These are phyloP conservation scores for Sarcophaga variegata DNA, from an alignment of 2,888 invertebrate species.

Conservation along the genomic window DNA sequence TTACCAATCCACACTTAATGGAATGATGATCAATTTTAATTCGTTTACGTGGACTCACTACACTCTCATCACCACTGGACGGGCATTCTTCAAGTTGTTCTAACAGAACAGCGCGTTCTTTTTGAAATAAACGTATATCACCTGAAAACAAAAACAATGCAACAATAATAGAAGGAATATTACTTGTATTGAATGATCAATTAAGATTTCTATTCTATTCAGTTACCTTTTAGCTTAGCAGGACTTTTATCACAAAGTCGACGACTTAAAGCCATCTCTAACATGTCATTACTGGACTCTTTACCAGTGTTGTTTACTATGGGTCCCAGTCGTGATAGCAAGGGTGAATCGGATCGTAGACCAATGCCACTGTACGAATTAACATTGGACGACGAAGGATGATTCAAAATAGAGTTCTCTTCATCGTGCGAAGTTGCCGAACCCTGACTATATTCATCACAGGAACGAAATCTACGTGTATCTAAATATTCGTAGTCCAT, in stretches of 20 bases:
- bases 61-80: slow-evolving; percentile 86
- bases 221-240: slow-evolving; percentile 76
- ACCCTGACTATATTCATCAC: slow-evolving; percentile 89
- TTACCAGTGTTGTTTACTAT: slow-evolving; percentile 82
- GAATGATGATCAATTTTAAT: slow-evolving; percentile 84
- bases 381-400: slow-evolving; percentile 71
- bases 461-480: slow-evolving; percentile 84
- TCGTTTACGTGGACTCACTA: slow-evolving; percentile 86
- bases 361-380: slow-evolving; percentile 82
- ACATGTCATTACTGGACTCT: slow-evolving; percentile 69
- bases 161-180: too few relatives aligned
- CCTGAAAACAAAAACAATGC: slow-evolving; percentile 78
- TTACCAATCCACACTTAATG: slow-evolving; percentile 79
- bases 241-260: slow-evolving; percentile 82
- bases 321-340: slow-evolving; percentile 78
- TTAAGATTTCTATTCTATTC: not conserved
- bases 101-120: slow-evolving; percentile 87
- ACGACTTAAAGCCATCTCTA: slow-evolving; percentile 74
- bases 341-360: slow-evolving; percentile 78
- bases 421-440: slow-evolving; percentile 87
- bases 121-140: slow-evolving; percentile 87
- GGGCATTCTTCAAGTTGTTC: slow-evolving; percentile 88
- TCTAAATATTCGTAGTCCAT: slow-evolving; percentile 78
- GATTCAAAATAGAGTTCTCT: slow-evolving; percentile 71
- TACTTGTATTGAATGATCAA: not conserved